These are phyloP conservation scores for Brenthis ino DNA, from an alignment of 2,888 invertebrate species.

Conservation along the genomic window DNA sequence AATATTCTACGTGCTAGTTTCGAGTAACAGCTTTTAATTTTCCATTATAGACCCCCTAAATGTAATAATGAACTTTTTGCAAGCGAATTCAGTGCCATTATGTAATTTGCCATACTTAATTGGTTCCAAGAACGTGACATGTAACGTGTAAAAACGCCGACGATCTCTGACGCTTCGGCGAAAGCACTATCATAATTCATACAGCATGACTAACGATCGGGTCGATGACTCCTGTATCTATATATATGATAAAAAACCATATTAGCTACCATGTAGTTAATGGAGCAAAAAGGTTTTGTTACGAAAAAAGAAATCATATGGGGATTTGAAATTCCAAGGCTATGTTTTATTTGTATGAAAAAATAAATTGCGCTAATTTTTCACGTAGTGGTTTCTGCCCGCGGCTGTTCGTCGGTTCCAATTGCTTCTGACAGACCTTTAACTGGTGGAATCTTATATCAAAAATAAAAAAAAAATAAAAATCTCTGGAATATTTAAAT, in stretches of 20 bases:
- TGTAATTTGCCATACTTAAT: constrained; percentile 39
- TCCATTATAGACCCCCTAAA: constrained; percentile 16
- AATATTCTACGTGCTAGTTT: too few relatives aligned
- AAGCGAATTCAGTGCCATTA: constrained; percentile 27
- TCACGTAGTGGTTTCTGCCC: constrained; percentile 15
- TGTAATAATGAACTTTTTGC: constrained; percentile 22
- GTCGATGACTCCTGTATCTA: constrained; percentile 30
- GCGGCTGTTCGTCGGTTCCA: constrained; percentile 12
- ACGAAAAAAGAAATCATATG: constrained; percentile 23
- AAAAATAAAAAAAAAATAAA: too few relatives aligned
- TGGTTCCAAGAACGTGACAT: constrained; percentile 40
- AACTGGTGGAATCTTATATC: too few relatives aligned
- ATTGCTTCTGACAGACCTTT: constrained; percentile 1
- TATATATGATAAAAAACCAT: constrained; percentile 19
- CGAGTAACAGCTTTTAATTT: neutral
- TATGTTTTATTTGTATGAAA: constrained; percentile 18
- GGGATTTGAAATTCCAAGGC: constrained; percentile 18
- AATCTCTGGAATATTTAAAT: too few relatives aligned
- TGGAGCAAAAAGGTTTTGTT: constrained; percentile 30
- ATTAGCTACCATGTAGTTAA: constrained; percentile 28
- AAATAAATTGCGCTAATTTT: constrained; percentile 20
- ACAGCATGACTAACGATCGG: constrained; percentile 40
- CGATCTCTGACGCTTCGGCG: constrained; percentile 31
- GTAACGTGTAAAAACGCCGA: constrained; percentile 31
- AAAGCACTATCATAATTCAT: constrained; percentile 40